Conservation (phyloP, 2,113 vertebrate genomes). For the Nothoprocta perdicaria region DNA sequence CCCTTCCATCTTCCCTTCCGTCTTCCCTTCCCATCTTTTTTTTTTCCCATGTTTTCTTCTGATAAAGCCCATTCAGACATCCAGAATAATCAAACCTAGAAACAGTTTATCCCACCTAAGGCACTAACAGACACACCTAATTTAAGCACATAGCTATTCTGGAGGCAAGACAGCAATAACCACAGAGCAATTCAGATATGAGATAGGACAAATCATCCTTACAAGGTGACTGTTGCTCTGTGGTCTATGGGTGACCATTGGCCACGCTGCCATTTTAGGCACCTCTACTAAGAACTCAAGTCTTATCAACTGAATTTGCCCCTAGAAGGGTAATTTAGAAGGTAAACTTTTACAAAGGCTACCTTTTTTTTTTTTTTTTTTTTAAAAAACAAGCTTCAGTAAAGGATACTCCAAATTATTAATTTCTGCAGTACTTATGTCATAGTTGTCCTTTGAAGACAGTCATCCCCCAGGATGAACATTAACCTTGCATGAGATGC, state of each 20-base stretch:
- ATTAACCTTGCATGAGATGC: not conserved
- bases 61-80: not conserved
- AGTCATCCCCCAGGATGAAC: not conserved
- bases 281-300: not conserved
- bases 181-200: not conserved
- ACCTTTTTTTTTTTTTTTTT: fast-evolving
- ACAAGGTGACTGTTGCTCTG: not conserved
- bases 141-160: not conserved
- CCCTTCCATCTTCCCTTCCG: not conserved
- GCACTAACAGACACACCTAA: not conserved
- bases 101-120: conserved; percentile 13
- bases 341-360: not conserved
- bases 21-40: not conserved
- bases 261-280: not conserved
- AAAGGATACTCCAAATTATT: not conserved
- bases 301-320: not conserved
- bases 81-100: not conserved
- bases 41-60: not conserved
- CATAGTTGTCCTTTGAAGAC: not conserved
- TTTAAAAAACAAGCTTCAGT: not conserved
- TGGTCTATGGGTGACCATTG: not conserved
- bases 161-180: conserved; percentile 22
- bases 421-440: not conserved
- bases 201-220: conserved; percentile 14
- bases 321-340: not conserved